Conservation (phyloP, 2,797 vertebrate genomes). For the Clamator glandarius region DNA sequence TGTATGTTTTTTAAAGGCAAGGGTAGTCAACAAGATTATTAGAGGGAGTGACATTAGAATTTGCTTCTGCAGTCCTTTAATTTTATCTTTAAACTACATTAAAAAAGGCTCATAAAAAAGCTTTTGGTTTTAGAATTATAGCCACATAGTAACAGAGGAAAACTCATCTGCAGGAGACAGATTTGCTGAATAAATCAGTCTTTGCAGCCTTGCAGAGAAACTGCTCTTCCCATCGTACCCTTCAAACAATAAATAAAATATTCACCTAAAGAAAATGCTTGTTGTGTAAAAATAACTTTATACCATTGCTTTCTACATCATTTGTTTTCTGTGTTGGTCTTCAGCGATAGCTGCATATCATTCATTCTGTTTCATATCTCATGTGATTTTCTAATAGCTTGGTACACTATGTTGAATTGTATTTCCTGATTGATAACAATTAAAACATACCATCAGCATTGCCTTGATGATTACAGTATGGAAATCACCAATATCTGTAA, state of each 20-base stretch:
- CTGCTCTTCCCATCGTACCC: background rate
- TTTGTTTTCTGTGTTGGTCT: background rate
- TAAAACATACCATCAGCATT: background rate
- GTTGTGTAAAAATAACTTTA: background rate
- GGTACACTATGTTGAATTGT: background rate
- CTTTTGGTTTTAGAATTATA: background rate
- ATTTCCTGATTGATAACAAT: background rate
- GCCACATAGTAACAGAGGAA: background rate
- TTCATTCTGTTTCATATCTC: background rate
- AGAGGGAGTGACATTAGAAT: background rate
- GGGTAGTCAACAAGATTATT: background rate
- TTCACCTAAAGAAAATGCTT: background rate
- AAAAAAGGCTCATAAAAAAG: background rate
- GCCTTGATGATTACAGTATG: background rate
- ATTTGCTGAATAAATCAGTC: background rate
- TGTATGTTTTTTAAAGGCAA: background rate
- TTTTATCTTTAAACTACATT: background rate
- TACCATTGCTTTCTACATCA: background rate
- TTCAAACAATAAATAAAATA: background rate
- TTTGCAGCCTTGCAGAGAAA: background rate
- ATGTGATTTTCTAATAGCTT: background rate
- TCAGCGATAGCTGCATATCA: background rate
- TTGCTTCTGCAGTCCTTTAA: background rate
- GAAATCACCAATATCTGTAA: background rate
- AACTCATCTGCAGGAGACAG: background rate